Base-by-base conservation (phyloP, 2,113 vertebrate species). In the Triplophysa tibetana region DNA sequence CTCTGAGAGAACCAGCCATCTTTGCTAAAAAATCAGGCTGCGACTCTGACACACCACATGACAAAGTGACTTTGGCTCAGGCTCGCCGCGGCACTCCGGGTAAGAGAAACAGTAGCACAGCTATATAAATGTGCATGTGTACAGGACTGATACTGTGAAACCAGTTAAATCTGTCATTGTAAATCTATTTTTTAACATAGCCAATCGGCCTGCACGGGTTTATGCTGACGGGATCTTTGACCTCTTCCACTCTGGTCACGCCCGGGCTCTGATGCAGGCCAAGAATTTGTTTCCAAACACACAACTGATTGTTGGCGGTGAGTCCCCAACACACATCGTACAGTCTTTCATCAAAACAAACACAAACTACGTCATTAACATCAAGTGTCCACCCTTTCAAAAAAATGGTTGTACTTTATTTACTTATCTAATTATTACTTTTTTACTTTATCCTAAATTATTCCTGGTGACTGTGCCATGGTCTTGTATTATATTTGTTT, bases 161-260 rank as follows among this genome's bases (percentile, higher is more conserved):
- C 33, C 33, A 7, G 33, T 38, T 38, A 12, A 43, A 24, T 62
- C 21, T 2, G 62, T 54, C 24, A 24, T 19, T 33, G 9, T 11
- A 64, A 17, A 16, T 65, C 23, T 48, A 83, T 78, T 83, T 84
- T 70, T 86, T 84, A 86, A 80, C 80, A 62, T 89, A 99, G 98
- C 91, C 90, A 96, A 98, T 89, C 94, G 98, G 79, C 97, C 98
- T 1, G 97, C 98, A 86, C 93, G 97, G 90, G 96, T 99, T 8
- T 99, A 99, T 62, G 98, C 98, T 72, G 98, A 99, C 90, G 98
- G 98, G 81, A 99, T 99, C 91, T 99, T 99, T 89, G 98, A 99
- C 91, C 94, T 99, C 82, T 99, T 99, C 90, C 98, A 99, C 85
- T 95, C 97, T 0, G 98, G 98, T 78, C 98, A 99, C 1, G 97